Percentiles rank a stretch among this genome's conserved stretches.
These are phyloP conservation scores for Drosophila littoralis DNA, from an alignment of 1,140 invertebrate species.

Conservation along the genomic window DNA sequence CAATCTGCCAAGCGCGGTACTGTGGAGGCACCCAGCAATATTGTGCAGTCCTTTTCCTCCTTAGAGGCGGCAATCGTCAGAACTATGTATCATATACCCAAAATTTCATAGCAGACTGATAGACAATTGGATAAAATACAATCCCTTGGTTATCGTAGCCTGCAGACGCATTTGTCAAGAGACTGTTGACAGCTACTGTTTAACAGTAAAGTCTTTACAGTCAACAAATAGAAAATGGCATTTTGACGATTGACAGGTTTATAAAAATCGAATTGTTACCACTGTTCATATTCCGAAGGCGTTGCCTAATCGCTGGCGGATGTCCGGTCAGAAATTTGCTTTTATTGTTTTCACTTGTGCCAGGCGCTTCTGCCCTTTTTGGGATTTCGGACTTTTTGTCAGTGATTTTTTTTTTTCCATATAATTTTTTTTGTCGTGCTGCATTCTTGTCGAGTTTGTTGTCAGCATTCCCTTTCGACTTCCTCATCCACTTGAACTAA, in stretches of 20 bases:
- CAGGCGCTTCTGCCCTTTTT: conserved; percentile 46
- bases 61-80: too few relatives aligned
- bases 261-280: conserved; percentile 90
- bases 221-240: not conserved
- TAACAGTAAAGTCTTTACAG: not conserved
- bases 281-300: conserved; percentile 8
- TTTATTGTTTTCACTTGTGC: conserved; percentile 70
- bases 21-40: too few relatives aligned
- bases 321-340: conserved; percentile 73
- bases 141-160: too few relatives aligned
- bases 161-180: not conserved
- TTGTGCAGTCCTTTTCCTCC: too few relatives aligned
- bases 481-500: conserved; percentile 78
- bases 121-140: too few relatives aligned
- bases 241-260: conserved; percentile 95
- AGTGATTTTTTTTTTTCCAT: conserved; percentile 13
- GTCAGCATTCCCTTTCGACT: conserved; percentile 81
- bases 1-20: too few relatives aligned
- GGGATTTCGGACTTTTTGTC: conserved; percentile 40
- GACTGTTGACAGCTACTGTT: not conserved
- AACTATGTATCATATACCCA: too few relatives aligned
- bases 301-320: conserved; percentile 70
- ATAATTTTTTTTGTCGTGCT: conserved; percentile 16
- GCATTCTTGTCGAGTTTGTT: conserved; percentile 65
- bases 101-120: too few relatives aligned